Conservation (phyloP, 1,140 invertebrate species). For the Campoletis sonorensis region DNA sequence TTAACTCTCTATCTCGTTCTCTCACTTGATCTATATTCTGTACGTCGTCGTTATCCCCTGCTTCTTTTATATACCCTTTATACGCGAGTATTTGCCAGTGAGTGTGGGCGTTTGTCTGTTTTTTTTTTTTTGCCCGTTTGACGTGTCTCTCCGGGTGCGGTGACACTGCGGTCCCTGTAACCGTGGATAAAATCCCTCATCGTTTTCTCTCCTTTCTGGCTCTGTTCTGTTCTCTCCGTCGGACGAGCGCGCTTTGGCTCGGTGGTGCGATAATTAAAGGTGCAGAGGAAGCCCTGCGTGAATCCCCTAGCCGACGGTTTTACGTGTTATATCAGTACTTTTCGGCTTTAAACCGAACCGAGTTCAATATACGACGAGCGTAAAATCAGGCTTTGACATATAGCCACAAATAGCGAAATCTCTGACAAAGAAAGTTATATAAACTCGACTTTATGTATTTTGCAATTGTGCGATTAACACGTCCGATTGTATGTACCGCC, state of each 20-base stretch:
- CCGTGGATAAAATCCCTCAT: constrained; percentile 14
- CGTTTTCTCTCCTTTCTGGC: background rate
- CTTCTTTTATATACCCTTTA: constrained; percentile 1
- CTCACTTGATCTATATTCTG: constrained; percentile 32
- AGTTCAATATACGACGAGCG: background rate
- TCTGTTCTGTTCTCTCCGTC: background rate
- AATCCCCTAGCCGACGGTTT: background rate
- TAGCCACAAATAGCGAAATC: background rate
- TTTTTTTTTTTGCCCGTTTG: background rate
- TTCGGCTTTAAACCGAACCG: background rate
- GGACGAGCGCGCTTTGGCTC: constrained; percentile 1
- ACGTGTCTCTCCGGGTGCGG: constrained; percentile 29
- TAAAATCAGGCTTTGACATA: background rate
- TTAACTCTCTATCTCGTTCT: constrained; percentile 11
- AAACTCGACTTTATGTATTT: background rate
- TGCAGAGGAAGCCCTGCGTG: constrained; percentile 30
- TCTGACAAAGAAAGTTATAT: background rate
- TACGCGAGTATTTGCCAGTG: background rate
- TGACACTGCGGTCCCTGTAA: constrained; percentile 14
- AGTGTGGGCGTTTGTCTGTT: background rate
- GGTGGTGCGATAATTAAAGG: constrained; percentile 36
- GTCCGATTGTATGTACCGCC: background rate
- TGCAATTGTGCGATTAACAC: background rate
- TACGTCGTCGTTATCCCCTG: background rate
- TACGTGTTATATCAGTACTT: background rate